Conservation (phyloP, 1,140 invertebrate species). For the Drosophila murphyi region DNA sequence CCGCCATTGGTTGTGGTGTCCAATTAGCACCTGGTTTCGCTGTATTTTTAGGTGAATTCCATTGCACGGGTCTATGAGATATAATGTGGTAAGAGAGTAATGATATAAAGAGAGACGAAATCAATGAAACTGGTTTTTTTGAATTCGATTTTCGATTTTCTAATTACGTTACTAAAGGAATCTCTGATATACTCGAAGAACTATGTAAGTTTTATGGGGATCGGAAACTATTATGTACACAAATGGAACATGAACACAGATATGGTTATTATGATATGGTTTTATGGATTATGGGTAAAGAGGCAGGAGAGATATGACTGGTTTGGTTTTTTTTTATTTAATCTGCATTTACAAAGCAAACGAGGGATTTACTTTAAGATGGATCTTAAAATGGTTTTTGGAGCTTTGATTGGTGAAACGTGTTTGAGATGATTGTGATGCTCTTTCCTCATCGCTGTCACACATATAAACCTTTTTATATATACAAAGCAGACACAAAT, state of each 20-base stretch:
- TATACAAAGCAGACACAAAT: neutral
- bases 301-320: neutral
- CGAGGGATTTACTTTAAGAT: too few relatives aligned
- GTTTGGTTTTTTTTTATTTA: neutral
- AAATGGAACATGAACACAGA: constrained; percentile 63
- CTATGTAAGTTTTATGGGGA: constrained; percentile 1
- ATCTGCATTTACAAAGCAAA: neutral
- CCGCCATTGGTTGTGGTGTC: constrained; percentile 94
- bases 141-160: constrained; percentile 35
- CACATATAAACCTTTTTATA: neutral
- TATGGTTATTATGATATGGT: constrained; percentile 17
- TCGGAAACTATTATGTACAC: constrained; percentile 55
- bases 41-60: constrained; percentile 94
- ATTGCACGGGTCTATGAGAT: constrained; percentile 89
- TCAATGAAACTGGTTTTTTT: constrained; percentile 60
- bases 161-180: constrained; percentile 32
- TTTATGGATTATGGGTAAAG: constrained; percentile 14
- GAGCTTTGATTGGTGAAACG: neutral
- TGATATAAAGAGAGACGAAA: constrained; percentile 77
- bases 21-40: constrained; percentile 90
- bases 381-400: neutral
- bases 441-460: constrained; percentile 14
- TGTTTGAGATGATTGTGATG: constrained; percentile 22
- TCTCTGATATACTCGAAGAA: constrained; percentile 20
- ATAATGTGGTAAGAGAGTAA: constrained; percentile 82